Evolutionary conservation across 1,140 invertebrate genomes (phyloP).

Genomic region (Formica selysi): DNA sequence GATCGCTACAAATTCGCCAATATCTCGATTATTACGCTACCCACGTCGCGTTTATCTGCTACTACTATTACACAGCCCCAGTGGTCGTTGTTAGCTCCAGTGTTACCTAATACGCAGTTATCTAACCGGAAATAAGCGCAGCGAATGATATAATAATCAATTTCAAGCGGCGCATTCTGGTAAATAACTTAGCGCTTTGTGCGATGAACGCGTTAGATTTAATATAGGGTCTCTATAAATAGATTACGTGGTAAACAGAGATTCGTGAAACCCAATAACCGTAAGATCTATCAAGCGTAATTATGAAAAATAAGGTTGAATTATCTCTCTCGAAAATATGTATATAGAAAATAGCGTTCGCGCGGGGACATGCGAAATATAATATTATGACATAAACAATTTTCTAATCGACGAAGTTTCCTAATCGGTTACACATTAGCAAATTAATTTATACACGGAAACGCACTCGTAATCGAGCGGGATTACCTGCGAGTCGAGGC

Average conservation of each 20-base stretch:
- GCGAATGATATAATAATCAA: constrained; percentile 48
- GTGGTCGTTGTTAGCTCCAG: not conserved
- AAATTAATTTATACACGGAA: constrained; percentile 16
- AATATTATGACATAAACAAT: not conserved
- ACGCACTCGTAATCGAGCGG: constrained; percentile 14
- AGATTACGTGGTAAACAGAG: constrained; percentile 18
- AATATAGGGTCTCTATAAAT: constrained; percentile 7
- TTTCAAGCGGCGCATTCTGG: constrained; percentile 18
- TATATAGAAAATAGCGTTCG: not conserved
- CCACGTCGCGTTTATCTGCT: not conserved
- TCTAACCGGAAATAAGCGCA: constrained; percentile 44
- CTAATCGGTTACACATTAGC: not conserved
- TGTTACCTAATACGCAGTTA: not conserved
- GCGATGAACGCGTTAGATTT: constrained; percentile 8
- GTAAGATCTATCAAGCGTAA: not conserved
- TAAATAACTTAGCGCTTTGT: constrained; percentile 29
- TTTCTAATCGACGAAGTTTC: constrained; percentile 2
- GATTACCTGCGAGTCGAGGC: constrained; percentile 29
- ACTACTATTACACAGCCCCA: not conserved
- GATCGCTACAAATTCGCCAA: not conserved
- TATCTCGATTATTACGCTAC: constrained; percentile 11
- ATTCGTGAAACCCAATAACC: not conserved
- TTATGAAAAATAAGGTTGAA: not conserved
- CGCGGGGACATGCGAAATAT: not conserved
- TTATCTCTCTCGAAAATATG: not conserved